Evolutionary conservation across 1,140 invertebrate species (phyloP), one percentile per base, ranked within the genome.

Genomic region (Agrilus planipennis): DNA sequence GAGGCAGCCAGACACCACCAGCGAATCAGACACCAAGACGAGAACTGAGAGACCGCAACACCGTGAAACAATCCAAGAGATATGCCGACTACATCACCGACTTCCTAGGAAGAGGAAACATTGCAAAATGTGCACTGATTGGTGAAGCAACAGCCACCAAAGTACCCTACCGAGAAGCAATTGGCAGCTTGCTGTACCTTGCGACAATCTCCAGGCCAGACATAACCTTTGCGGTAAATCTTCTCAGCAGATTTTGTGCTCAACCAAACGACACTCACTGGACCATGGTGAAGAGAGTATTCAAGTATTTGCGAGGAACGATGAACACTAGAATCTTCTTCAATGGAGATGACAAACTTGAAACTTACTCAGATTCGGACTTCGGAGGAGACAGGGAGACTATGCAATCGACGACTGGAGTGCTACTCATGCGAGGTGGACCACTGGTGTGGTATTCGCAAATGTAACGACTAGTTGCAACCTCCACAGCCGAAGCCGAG

Each of bases 181-280:
- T 58, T 38, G 52, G 49, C 25, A 48, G 52, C 41, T 47, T 50
- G 37, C 20, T 53, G 9, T 50, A 21, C 44, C 49, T n/a, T n/a
- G n/a, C n/a, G n/a, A n/a, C n/a, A n/a, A n/a, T n/a, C n/a, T n/a
- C n/a, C n/a, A n/a, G n/a, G n/a, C 52, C 50, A 20, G 63, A 67
- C 45, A 60, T 67, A 5, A 44, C 41, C 11, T 55, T 52, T 51
- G 51, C 46, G n/a, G 58, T 63, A 1, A 57, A 50, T 45, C 50
- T 53, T 45, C 42, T 55, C 6, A 62, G 54, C 12, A 16, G 32
- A 34, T 34, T 34, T 19, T 12, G 16, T n/a, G 20, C 7, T 20
- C 17, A 16, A n/a, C 32, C 32, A 16, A 34, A 18, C 16, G 18
- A 34, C 6, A 34, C 16, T n/a, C 32, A 34, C 18, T 34, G 17